Evolutionary conservation across 2,888 invertebrate species (phyloP), one percentile per base, ranked within the genome.

Genomic region (Smittia aterrima): DNA sequence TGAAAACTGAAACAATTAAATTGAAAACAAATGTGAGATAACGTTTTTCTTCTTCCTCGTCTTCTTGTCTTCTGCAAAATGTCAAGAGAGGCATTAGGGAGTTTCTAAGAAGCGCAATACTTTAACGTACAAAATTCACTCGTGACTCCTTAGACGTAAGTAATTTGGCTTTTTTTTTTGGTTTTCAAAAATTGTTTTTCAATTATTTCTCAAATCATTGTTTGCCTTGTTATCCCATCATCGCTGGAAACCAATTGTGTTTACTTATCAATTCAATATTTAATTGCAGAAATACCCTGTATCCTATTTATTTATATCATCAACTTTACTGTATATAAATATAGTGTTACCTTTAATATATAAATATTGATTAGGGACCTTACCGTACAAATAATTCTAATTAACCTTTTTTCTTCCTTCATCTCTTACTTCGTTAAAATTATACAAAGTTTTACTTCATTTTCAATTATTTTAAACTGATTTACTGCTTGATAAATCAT

Each of bases 251-350:
- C 54, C 53, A 53, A 53, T 32, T 16, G 18, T 38, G 54, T 74
- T 66, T 73, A 4, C 18, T 66, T 41, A 53, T 66, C 24, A 66
- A 83, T 85, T 86, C 87, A 88, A 87, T 87, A 88, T 87, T 90
- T 90, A 92, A 91, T 91, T 91, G 91, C 91, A 91, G 91, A 91
- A 91, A 90, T 92, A 92, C 92, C 92, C 92, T 92, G 92, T 92
- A 92, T 92, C 92, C 92, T 92, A 91, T 81, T 79, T 80, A 75
- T 75, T 74, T 70, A 53, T 58, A 40, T 72, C 58, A 62, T 72
- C 72, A 72, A 32, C 27, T 70, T 70, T 70, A 70, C 54, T 70
- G 70, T 70, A 66, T 75, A 73, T 73, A 72, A 47, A 76, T 77
- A 77, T 9, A 32, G 32, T 32, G 32, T 32, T 32, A 32, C 9